phyloP scores from a whole-genome alignment of 2,797 vertebrate species.

The Hippocampus kuda region DNA sequence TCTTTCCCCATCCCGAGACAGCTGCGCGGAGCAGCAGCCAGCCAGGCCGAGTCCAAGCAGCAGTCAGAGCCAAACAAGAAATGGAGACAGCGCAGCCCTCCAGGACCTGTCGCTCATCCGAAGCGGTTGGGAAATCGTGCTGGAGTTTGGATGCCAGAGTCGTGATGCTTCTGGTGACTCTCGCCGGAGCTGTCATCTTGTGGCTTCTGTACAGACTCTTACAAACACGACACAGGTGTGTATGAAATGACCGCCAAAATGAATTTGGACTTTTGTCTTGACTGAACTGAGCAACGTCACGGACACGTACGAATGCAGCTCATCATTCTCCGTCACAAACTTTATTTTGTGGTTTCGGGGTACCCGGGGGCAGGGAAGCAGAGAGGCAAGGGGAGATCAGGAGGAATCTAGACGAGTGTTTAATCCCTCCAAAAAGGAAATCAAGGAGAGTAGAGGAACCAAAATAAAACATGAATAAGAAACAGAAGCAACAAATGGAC shows the following conservation, averaged over 20 bases:
- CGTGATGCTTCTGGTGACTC: constrained; percentile 46
- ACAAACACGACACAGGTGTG: constrained; percentile 59
- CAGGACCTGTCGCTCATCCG: constrained; percentile 33
- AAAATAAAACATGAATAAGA: too few relatives aligned
- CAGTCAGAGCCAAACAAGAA: neutral
- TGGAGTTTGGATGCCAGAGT: constrained; percentile 52
- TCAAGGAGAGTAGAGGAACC: too few relatives aligned
- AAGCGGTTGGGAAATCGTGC: constrained; percentile 31
- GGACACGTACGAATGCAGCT: too few relatives aligned
- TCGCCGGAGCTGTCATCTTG: constrained; percentile 61
- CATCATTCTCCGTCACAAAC: too few relatives aligned
- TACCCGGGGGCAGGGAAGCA: too few relatives aligned
- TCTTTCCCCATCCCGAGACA: constrained; percentile 22
- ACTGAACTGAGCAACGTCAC: too few relatives aligned
- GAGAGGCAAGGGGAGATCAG: too few relatives aligned
- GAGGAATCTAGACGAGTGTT: too few relatives aligned
- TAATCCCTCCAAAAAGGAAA: too few relatives aligned
- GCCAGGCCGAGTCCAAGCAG: neutral
- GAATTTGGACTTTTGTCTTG: neutral
- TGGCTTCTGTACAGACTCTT: constrained; percentile 61
- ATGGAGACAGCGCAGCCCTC: constrained; percentile 26
- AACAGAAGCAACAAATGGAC: too few relatives aligned
- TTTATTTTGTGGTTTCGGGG: too few relatives aligned
- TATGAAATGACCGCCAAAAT: neutral
- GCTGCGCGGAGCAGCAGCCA: constrained; percentile 12